phyloP scores from a whole-genome alignment of 2,113 vertebrate species.

The Cariama cristata region DNA sequence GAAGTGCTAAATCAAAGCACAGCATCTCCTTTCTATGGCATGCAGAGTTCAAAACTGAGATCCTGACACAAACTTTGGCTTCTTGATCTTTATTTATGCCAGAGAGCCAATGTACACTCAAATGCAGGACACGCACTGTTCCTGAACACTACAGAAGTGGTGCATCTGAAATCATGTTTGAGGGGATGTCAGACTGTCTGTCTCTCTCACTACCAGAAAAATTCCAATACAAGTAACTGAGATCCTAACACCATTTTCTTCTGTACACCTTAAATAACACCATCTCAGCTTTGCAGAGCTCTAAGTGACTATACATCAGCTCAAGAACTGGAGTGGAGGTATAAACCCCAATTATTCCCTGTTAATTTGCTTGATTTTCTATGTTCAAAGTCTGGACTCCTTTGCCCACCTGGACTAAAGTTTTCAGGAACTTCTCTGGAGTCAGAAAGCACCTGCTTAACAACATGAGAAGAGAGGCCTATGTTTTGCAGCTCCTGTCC shows the following conservation, averaged over 20 bases:
- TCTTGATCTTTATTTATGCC: not conserved
- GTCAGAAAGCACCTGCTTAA: not conserved
- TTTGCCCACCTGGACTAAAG: not conserved
- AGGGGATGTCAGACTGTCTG: not conserved
- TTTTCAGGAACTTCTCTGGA: not conserved
- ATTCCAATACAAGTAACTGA: not conserved
- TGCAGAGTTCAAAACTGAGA: not conserved
- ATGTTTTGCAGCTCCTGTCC: not conserved
- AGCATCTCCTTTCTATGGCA: not conserved
- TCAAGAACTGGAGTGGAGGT: not conserved
- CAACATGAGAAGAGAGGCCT: not conserved
- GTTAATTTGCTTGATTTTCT: not conserved
- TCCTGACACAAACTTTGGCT: not conserved
- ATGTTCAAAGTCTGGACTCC: not conserved
- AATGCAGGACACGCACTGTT: not conserved
- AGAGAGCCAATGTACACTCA: not conserved
- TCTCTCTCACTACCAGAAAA: not conserved
- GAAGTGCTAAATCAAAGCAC: not conserved
- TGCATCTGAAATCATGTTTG: not conserved
- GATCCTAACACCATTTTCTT: not conserved
- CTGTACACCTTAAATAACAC: not conserved
- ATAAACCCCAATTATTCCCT: not conserved
- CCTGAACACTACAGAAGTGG: not conserved
- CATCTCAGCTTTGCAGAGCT: not conserved
- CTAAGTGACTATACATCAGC: not conserved